Conservation (phyloP, 2,113 vertebrate species). For the Gymnorhina tibicen region DNA sequence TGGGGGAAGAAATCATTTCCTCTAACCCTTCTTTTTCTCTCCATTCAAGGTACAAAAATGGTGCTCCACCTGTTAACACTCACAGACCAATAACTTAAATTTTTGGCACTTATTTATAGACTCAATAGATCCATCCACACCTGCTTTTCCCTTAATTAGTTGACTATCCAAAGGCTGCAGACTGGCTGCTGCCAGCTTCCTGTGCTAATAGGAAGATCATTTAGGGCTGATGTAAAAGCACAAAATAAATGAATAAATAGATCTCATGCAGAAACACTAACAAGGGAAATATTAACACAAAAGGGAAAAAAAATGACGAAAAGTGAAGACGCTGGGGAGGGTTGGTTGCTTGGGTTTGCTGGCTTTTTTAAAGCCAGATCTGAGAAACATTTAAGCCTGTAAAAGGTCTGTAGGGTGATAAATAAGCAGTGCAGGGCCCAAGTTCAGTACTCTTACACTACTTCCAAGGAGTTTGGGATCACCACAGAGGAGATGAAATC, state of each 20-base stretch:
- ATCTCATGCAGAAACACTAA: slow-evolving; percentile 12
- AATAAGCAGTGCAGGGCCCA: neutral
- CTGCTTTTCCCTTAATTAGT: slow-evolving; percentile 77
- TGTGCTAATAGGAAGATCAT: slow-evolving; percentile 67
- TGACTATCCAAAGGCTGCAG: slow-evolving; percentile 70
- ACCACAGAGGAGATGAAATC: neutral
- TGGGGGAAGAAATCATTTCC: neutral
- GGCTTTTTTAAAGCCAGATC: neutral
- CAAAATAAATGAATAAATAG: slow-evolving; percentile 13
- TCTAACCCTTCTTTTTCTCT: neutral
- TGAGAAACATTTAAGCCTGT: neutral
- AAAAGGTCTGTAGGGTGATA: neutral
- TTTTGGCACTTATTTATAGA: slow-evolving; percentile 71
- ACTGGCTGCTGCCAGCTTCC: slow-evolving; percentile 67
- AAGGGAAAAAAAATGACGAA: neutral
- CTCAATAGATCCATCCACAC: slow-evolving; percentile 75
- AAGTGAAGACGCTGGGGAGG: neutral
- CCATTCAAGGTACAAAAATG: slow-evolving; percentile 47
- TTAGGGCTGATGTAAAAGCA: slow-evolving; percentile 59
- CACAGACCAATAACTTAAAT: slow-evolving; percentile 75
- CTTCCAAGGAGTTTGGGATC: neutral
- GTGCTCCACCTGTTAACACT: slow-evolving; percentile 74
- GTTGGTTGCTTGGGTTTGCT: neutral
- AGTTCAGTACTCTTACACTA: neutral
- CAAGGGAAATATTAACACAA: neutral